These are phyloP conservation scores for Enteromius argenteus DNA, from an alignment of 2,797 vertebrate species.

Conservation along the genomic window DNA sequence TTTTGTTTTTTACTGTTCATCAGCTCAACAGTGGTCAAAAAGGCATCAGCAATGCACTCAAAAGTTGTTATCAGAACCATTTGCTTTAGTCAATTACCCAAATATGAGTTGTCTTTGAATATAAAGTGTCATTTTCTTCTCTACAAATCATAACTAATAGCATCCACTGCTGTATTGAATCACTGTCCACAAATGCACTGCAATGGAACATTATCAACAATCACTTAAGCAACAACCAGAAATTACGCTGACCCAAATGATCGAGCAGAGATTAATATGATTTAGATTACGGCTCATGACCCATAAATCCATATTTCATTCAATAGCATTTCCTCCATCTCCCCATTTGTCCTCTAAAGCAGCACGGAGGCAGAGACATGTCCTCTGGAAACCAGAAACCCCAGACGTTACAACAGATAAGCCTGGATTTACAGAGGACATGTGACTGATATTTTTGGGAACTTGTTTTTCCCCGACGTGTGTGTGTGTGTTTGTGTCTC, in stretches of 20 bases:
- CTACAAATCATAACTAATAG: slow-evolving; percentile 5
- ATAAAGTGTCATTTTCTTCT: not conserved
- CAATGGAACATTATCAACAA: slow-evolving; percentile 24
- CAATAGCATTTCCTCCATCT: slow-evolving; percentile 23
- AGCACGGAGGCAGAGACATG: slow-evolving; percentile 13
- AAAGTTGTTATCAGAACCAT: not conserved
- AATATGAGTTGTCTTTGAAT: not conserved
- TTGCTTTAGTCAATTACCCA: not conserved
- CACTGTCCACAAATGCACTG: not conserved
- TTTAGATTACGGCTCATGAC: slow-evolving; percentile 44
- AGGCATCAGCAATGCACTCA: not conserved
- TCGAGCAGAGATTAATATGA: slow-evolving; percentile 35
- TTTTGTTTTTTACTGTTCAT: not conserved
- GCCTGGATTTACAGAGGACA: slow-evolving; percentile 55
- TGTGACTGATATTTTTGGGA: slow-evolving; percentile 61
- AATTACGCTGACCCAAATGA: slow-evolving; percentile 21
- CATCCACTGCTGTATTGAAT: slow-evolving; percentile 15
- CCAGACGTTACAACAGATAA: slow-evolving; percentile 50
- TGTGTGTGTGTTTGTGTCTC: slow-evolving; percentile 29
- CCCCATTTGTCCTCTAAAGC: slow-evolving; percentile 7
- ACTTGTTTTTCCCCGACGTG: slow-evolving; percentile 27
- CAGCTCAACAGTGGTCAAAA: not conserved
- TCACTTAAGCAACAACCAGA: slow-evolving; percentile 23
- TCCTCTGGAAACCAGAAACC: slow-evolving; percentile 51
- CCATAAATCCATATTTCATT: slow-evolving; percentile 44